Base-by-base conservation (phyloP, 2,888 invertebrate genomes). In the Rhopalosiphum nymphaeae region DNA sequence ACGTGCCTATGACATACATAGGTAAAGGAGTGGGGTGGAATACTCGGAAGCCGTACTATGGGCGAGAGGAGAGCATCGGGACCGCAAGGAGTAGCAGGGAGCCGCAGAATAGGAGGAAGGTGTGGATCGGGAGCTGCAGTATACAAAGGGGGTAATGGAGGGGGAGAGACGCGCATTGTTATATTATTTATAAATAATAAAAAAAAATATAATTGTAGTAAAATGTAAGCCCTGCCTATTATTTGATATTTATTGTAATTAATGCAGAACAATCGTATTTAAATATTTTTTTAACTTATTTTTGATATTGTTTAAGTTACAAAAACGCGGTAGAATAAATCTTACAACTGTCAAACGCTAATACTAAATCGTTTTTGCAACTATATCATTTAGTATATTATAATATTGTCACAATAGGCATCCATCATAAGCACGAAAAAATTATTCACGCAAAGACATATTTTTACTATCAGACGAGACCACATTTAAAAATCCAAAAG, bases 381-480 rank as follows among this genome's bases (percentile, higher is more conserved):
- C 78, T 9, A 36, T 78, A 78, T 21, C 9, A 21, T 78, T 78
- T 78, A 9, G 9, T 78, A 21, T 67, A 67, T 78, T 7, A 36
- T 36, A 78, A 67, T 78, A 36, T 78, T 21, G 36, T 36, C 78
- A 36, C 78, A 78, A 78, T 36, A 78, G 78, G 36, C n/a, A 36
- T 67, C 16, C 67, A n/a, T 67, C 67, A 36, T 67, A 7, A 21
- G n/a, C 67, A 67, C n/a, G 67, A 67, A 67, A n/a, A 67, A 67
- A 67, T 67, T 36, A 16, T 13, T 16, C n/a, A 67, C n/a, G 36
- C 36, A 7, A n/a, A 7, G 67, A 67, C 36, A 67, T 67, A 36
- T 67, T 67, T 57, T 67, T 67, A 67, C 67, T n/a, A 61, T 90
- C 89, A 90, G 46, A 90, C 89, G 89, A 90, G 61, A 90, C 89